A percentile compares a stretch with the other conserved stretches of the same genome.
These are phyloP conservation scores for Aurelia coerulea DNA, from an alignment of 30 jellyfish, hydroid and myxozoan species.

Conservation along the genomic window DNA sequence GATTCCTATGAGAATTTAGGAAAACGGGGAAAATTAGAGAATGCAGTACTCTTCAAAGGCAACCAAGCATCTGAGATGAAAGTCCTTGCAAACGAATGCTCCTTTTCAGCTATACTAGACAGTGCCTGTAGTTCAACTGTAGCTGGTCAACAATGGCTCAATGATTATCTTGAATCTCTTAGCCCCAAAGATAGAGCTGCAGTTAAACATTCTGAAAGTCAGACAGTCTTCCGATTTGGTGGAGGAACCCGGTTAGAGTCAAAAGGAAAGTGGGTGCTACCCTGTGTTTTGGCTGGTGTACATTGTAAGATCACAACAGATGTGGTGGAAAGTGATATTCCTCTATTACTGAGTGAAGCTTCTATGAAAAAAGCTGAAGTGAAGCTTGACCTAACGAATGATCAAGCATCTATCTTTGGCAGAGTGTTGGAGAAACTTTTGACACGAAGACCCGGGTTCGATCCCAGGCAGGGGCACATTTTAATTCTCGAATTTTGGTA, in stretches of 20 bases:
- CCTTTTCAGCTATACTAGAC: constrained; percentile 39
- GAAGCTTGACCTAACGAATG: constrained; percentile 38
- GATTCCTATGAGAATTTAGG: constrained; percentile 19
- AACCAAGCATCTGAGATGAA: background rate
- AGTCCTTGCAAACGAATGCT: constrained; percentile 38
- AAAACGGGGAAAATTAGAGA: background rate
- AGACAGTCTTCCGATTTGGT: constrained; percentile 23
- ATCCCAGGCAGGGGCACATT: no score
- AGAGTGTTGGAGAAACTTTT: no score
- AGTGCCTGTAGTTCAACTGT: constrained; percentile 33
- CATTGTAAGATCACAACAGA: constrained; percentile 3
- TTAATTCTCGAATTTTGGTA: no score
- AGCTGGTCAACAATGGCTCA: constrained; percentile 52
- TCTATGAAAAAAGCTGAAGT: constrained; percentile 40
- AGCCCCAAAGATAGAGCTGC: background rate
- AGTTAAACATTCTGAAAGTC: constrained; percentile 14
- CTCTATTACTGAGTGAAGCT: constrained; percentile 14
- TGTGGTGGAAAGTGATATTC: constrained; percentile 41
- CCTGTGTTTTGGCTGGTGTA: constrained; percentile 12
- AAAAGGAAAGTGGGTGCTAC: constrained; percentile 10
- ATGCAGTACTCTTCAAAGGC: constrained; percentile 24
- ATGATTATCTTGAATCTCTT: constrained; percentile 10
- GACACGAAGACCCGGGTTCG: no score
- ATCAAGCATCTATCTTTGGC: constrained; percentile 41
- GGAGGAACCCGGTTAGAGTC: constrained; percentile 27